phyloP scores from a whole-genome alignment of 2,797 vertebrate genomes.

The Enteromius treurensis region DNA sequence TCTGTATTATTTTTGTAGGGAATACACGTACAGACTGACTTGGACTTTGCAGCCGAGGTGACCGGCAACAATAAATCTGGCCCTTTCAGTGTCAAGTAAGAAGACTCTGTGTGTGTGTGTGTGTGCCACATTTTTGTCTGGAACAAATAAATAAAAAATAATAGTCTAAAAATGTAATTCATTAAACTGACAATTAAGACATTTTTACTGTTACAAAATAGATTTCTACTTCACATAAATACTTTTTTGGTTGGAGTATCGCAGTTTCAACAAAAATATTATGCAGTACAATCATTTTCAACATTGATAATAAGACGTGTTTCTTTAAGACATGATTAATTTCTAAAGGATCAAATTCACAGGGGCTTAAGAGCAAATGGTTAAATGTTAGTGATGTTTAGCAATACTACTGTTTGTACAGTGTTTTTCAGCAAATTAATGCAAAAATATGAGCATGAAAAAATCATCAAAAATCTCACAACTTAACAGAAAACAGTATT shows the following conservation, averaged over 20 bases:
- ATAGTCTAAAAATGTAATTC: not conserved
- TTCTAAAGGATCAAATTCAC: not conserved
- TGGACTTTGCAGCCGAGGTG: constrained; percentile 32
- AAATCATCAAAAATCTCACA: not conserved
- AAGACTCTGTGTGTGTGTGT: not conserved
- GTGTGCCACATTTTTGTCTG: not conserved
- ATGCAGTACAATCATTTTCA: not conserved
- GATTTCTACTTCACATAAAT: not conserved
- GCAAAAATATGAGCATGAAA: not conserved
- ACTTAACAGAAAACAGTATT: not conserved
- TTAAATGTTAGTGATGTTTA: not conserved
- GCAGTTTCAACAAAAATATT: not conserved
- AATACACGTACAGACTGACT: constrained; percentile 32
- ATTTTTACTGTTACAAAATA: not conserved
- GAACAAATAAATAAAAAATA: too few relatives aligned
- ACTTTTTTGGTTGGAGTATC: not conserved
- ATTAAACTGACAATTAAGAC: not conserved
- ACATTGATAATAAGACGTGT: not conserved
- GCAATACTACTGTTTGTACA: not conserved
- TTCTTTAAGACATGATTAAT: not conserved
- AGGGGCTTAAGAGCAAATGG: not conserved
- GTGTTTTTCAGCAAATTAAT: not conserved
- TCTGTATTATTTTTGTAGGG: constrained; percentile 24
- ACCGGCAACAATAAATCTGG: constrained; percentile 28
- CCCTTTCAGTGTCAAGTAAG: constrained; percentile 46